Percentiles rank a stretch among this genome's conserved stretches.
Conservation (phyloP, 2,113 vertebrate species). For the Dasyornis broadbenti region DNA sequence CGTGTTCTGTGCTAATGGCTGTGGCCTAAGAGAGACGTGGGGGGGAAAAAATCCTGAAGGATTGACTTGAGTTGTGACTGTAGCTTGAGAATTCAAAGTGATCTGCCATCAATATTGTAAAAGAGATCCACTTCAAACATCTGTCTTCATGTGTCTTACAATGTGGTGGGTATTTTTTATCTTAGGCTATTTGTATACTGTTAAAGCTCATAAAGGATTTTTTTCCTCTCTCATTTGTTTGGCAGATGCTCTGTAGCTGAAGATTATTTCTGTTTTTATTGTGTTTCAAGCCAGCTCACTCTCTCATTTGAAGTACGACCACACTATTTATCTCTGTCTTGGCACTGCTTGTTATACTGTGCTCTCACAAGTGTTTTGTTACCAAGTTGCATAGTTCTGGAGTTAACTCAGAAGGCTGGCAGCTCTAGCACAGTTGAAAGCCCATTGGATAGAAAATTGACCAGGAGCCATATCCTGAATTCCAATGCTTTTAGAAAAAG, state of each 20-base stretch:
- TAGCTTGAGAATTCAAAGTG: neutral
- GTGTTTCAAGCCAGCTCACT: neutral
- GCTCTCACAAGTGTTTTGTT: constrained; percentile 45
- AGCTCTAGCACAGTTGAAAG: neutral
- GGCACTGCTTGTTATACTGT: neutral
- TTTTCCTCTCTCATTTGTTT: neutral
- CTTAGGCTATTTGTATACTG: neutral
- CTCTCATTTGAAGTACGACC: neutral
- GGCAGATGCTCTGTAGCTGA: neutral
- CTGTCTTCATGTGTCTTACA: neutral
- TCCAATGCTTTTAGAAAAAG: neutral
- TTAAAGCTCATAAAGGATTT: neutral
- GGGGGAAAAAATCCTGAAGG: neutral
- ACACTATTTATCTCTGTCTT: neutral
- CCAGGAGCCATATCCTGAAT: neutral
- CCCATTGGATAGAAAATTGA: neutral
- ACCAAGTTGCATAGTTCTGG: neutral
- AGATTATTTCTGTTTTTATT: neutral
- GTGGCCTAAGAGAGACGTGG: neutral
- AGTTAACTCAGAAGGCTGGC: constrained; percentile 9
- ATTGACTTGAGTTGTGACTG: neutral
- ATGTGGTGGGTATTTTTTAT: neutral
- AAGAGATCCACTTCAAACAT: neutral
- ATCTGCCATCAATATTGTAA: neutral
- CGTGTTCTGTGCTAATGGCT: neutral